These are phyloP conservation scores for Zeus faber DNA, from an alignment of 2,113 vertebrate species.

Conservation along the genomic window DNA sequence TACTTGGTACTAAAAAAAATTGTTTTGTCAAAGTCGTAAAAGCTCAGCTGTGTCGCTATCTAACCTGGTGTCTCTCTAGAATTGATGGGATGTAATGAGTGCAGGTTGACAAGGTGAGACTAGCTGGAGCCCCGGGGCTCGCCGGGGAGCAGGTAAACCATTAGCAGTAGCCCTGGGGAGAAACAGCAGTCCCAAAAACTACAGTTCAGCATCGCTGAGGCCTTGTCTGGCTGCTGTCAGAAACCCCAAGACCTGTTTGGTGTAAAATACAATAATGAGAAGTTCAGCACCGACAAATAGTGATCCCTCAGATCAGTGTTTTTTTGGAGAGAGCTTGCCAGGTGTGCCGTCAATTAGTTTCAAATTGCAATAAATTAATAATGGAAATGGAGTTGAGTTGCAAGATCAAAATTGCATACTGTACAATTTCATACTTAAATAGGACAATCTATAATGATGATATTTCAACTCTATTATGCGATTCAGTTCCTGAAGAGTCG, in stretches of 20 bases:
- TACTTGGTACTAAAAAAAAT: too few relatives aligned
- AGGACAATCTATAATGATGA: too few relatives aligned
- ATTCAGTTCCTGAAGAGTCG: too few relatives aligned
- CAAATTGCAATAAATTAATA: too few relatives aligned
- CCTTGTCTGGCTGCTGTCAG: too few relatives aligned
- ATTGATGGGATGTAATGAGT: conserved; percentile 73
- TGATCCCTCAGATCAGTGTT: conserved; percentile 68
- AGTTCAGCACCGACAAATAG: conserved; percentile 54
- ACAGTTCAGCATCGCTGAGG: conserved; percentile 47
- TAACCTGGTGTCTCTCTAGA: conserved; percentile 45
- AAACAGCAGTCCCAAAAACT: conserved; percentile 51
- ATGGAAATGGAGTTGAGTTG: too few relatives aligned
- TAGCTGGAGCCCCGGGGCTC: conserved; percentile 65
- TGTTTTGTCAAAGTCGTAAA: too few relatives aligned
- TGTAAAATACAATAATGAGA: conserved; percentile 41
- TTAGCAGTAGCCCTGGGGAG: conserved; percentile 71
- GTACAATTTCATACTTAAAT: too few relatives aligned
- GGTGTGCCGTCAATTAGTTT: too few relatives aligned
- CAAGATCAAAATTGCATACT: too few relatives aligned
- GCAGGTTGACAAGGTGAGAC: conserved; percentile 62
- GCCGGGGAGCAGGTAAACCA: conserved; percentile 71
- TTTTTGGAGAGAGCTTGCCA: too few relatives aligned
- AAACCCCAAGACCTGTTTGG: conserved; percentile 37
- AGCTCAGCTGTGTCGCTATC: conserved; percentile 44
- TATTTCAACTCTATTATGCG: too few relatives aligned